Evolutionary conservation across 1,140 invertebrate species (phyloP), one percentile per base, ranked within the genome.

Genomic region (Trichonephila clavata): DNA sequence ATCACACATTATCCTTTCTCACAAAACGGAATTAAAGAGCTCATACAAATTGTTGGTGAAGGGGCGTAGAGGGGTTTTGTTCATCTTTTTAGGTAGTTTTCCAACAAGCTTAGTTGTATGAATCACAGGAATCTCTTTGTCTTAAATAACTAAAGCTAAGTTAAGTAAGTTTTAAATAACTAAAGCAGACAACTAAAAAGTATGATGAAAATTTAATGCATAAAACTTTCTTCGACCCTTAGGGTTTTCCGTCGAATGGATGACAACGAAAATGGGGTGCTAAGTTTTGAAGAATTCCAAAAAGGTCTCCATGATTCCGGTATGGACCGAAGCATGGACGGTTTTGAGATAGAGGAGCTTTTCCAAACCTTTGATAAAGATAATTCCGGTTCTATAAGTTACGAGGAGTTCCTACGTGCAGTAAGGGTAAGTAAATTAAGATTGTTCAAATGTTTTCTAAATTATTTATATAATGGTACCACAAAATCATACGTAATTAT

Each of bases 161-260:
- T 39, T 3, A 39, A 39, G 2, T 32, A 32, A 50, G 43, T 6
- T 10, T 50, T 50, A 10, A 50, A 50, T 1, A 50, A 7, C 7
- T 50, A 13, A 13, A 50, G 50, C 50, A 10, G 10, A 43, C 50
- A 50, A 50, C 2, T 50, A 50, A 50, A 50, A 50, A 39, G 10
- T 50, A 2, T 50, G 50, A 10, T 2, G 50, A 50, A 50, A 50
- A 50, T 50, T 50, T 50, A 21, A 63, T 18, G 61, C 20, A 63
- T 63, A 63, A 63, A 32, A 10, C 7, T 71, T 10, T 32, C 18
- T 21, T 59, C 14, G 57, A 71, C 95, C 61, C 61, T 20, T 68
- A 98, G 98, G 95, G 96, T 97, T 94, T 99, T 99, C 95, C 97
- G 98, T 87, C 96, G 97, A 87, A 98, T 99, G 97, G 98, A 99